Evolutionary conservation across 2,888 invertebrate species (phyloP), one percentile per base, ranked within the genome.

Genomic region (Eupsilia transversa): DNA sequence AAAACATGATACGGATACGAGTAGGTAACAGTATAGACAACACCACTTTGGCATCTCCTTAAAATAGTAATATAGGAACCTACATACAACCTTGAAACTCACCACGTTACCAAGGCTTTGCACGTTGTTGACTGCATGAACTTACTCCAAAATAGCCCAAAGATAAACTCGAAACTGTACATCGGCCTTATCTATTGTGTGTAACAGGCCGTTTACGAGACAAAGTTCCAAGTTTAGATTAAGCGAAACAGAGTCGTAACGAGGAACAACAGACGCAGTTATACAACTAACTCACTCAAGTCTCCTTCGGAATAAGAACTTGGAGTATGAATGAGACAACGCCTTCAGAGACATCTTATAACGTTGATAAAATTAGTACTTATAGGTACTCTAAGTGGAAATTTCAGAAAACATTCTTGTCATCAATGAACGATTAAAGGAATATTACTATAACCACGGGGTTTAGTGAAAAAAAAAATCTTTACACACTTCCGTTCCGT

Each of bases 231-330:
- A 87, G 79, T 87, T 87, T 89, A 89, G 92, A 92, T 92, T 91
- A 89, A 89, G 87, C 86, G 86, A 86, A 89, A 89, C 87, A 86
- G 86, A 88, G 86, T 87, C 87, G 87, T 89, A 85, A 88, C 84
- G 79, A 83, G 75, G 68, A 85, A 88, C 86, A 86, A 87, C 84
- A 83, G 88, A 82, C 83, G 85, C 88, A 91, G 92, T 91, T 91
- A 89, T 88, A 90, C 88, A 90, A 91, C 90, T 91, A 90, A 91
- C 91, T 92, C 88, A 87, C 87, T 88, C 79, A 88, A 90, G 82
- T 86, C 83, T 74, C 80, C 80, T 84, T 67, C 72, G 46, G 38
- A 67, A 63, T 70, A 64, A 56, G 6, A 41, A 64, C n/a, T 4
- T 12, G 0, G 35, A 46, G 82, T 83, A 83, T 76, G 57, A 73